Percentiles rank a stretch among this genome's conserved stretches.
Evolutionary conservation across 2,888 invertebrate species (phyloP).

Genomic region (Crossocerus cetratus): DNA sequence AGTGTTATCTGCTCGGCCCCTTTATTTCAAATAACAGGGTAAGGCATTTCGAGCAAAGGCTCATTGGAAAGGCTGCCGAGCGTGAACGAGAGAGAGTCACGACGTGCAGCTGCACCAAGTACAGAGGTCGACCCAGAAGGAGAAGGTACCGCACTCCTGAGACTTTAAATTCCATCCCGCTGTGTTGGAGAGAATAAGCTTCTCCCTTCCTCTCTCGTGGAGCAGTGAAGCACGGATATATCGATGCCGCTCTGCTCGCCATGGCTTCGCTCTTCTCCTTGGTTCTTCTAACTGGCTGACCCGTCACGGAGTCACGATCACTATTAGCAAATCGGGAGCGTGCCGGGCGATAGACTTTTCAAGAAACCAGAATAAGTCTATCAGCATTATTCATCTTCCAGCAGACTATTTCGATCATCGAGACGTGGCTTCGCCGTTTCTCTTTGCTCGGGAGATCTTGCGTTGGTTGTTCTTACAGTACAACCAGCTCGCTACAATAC

Average conservation of each 20-base stretch:
- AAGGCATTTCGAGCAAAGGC: slow-evolving; percentile 18
- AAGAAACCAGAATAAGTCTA: background rate
- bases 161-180: slow-evolving; percentile 46
- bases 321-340: slow-evolving; percentile 50
- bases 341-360: slow-evolving; percentile 10
- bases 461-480: no score
- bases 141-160: slow-evolving; percentile 34
- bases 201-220: slow-evolving; percentile 23
- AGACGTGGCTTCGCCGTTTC: no score
- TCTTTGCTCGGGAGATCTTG: no score
- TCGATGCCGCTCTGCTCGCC: background rate
- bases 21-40: no score
- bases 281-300: slow-evolving; percentile 23
- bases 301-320: slow-evolving; percentile 59
- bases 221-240: background rate
- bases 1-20: no score
- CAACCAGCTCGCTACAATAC: no score
- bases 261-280: background rate
- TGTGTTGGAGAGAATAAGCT: slow-evolving; percentile 6
- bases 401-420: no score
- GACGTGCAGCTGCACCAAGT: slow-evolving; percentile 51
- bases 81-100: slow-evolving; percentile 42
- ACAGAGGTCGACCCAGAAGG: slow-evolving; percentile 44
- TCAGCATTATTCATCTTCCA: no score
- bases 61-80: slow-evolving; percentile 24